Evolutionary conservation across 2,797 vertebrate species (phyloP), one percentile per base, ranked within the genome.

Genomic region (Melanotaenia maccullochi): DNA sequence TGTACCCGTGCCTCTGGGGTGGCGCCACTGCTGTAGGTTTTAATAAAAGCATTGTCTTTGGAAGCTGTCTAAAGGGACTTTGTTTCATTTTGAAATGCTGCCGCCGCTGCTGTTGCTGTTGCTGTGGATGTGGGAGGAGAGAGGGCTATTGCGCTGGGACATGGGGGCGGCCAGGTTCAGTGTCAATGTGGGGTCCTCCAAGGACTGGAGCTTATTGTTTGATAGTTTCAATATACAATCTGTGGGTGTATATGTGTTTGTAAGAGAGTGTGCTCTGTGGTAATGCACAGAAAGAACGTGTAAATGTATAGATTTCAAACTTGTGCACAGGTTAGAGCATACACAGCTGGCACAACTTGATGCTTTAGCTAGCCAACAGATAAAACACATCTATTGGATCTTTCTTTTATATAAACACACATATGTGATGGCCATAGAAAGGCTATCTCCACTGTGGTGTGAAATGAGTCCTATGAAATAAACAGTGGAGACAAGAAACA

Each of bases 21-120:
- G 89, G 88, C 72, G 71, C 79, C 84, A 81, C 88, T 90, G 92
- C 92, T 93, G 93, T 93, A 93, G 92, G 93, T 94, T 95, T 95
- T 95, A 95, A 95, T 95, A 94, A 95, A 94, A 93, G 92, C 92
- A 93, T 90, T 94, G 92, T 95, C 93, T 94, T 93, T 92, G 90
- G 89, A 93, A 95, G 88, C 83, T 92, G 91, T 93, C 94, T 93
- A 73, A 92, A 87, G 94, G 92, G 94, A 94, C 90, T 79, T 25
- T 33, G 82, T 88, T 93, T 93, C 90, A 92, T 93, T 93, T 94
- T 89, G 87, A 88, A 92, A 87, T 25, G 61, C 61, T 24, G 82
- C 83, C 71, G 87, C 74, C 75, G 85, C 83, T 72, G 83, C 83
- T 75, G 84, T 54, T 73, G 81, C 75, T 70, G 73, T 72, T 80